Percentiles rank a stretch among this genome's conserved stretches.
These are phyloP conservation scores for Punctoribates punctum DNA, from an alignment of 2,888 invertebrate species.

Conservation along the genomic window DNA sequence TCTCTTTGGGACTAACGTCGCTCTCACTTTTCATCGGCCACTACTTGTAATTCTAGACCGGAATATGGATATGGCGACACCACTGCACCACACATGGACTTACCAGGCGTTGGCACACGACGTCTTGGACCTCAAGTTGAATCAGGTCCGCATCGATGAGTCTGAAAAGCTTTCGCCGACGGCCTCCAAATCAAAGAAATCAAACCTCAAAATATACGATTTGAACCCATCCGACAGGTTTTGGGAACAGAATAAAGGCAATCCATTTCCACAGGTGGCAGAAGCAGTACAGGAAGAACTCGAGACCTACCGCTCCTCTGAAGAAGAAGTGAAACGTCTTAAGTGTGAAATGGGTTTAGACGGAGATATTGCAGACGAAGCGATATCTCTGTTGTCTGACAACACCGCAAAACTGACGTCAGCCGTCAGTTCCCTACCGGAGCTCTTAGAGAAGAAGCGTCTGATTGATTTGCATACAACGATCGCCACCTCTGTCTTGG, in stretches of 20 bases:
- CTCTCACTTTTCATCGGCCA: slow-evolving; percentile 76
- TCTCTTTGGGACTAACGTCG: slow-evolving; percentile 28
- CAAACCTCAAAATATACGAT: slow-evolving; percentile 63
- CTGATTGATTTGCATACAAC: slow-evolving; percentile 98
- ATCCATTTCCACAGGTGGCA: slow-evolving; percentile 69
- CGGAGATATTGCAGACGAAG: slow-evolving; percentile 51
- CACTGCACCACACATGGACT: slow-evolving; percentile 98
- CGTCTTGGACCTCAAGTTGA: slow-evolving; percentile 83
- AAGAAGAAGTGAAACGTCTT: slow-evolving; percentile 92
- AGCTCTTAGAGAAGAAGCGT: slow-evolving; percentile 92
- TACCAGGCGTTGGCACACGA: slow-evolving; percentile 98
- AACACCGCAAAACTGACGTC: slow-evolving; percentile 88
- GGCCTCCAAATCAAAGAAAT: slow-evolving; percentile 57
- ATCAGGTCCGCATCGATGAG: slow-evolving; percentile 72
- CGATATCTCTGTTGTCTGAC: slow-evolving; percentile 71
- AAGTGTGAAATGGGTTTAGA: slow-evolving; percentile 75
- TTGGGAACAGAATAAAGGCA: slow-evolving; percentile 88
- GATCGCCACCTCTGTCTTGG: slow-evolving; percentile 72
- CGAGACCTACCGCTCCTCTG: slow-evolving; percentile 86
- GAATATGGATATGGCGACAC: slow-evolving; percentile 94
- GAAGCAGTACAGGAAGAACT: slow-evolving; percentile 98
- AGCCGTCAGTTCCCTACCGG: slow-evolving; percentile 92
- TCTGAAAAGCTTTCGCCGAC: slow-evolving; percentile 51
- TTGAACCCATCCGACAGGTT: slow-evolving; percentile 82
- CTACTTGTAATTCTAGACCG: slow-evolving; percentile 86